These are phyloP conservation scores for Mya arenaria DNA, from an alignment of 1,140 invertebrate species.

Conservation along the genomic window DNA sequence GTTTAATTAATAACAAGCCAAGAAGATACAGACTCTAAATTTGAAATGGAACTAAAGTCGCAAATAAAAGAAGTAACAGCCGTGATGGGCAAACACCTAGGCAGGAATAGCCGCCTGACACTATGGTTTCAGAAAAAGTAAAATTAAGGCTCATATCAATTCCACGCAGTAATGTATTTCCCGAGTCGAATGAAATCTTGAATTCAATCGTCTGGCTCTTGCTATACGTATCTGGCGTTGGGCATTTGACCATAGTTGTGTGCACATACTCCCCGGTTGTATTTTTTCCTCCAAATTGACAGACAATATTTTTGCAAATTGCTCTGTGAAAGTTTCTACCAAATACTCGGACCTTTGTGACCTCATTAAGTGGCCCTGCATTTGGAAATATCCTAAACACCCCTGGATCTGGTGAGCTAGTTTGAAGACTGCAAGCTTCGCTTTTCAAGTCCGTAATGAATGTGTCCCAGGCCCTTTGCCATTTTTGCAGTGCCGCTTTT, in stretches of 20 bases:
- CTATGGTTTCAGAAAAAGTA: too few species aligned
- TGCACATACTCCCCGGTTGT: constrained; percentile 48
- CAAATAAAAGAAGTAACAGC: too few species aligned
- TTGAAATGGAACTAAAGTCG: too few species aligned
- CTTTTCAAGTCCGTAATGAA: constrained; percentile 56
- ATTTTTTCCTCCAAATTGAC: constrained; percentile 49
- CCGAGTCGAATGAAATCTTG: constrained; percentile 5
- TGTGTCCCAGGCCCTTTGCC: constrained; percentile 50
- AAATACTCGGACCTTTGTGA: constrained; percentile 55
- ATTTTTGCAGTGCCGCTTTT: constrained; percentile 61
- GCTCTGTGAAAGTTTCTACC: constrained; percentile 58
- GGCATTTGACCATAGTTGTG: constrained; percentile 36
- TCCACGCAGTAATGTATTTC: too few species aligned
- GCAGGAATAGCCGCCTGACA: too few species aligned
- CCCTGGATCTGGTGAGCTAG: background rate
- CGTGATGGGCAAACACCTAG: too few species aligned
- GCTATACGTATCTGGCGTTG: background rate
- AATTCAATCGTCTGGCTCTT: background rate
- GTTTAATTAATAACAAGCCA: too few species aligned
- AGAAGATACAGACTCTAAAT: too few species aligned
- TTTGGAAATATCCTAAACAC: constrained; percentile 51
- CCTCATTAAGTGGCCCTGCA: constrained; percentile 14
- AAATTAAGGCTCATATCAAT: too few species aligned
- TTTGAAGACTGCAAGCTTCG: constrained; percentile 52
- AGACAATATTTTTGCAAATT: constrained; percentile 56